These are phyloP conservation scores for Cephalopterus ornatus DNA, from an alignment of 2,113 vertebrate genomes.

Conservation along the genomic window DNA sequence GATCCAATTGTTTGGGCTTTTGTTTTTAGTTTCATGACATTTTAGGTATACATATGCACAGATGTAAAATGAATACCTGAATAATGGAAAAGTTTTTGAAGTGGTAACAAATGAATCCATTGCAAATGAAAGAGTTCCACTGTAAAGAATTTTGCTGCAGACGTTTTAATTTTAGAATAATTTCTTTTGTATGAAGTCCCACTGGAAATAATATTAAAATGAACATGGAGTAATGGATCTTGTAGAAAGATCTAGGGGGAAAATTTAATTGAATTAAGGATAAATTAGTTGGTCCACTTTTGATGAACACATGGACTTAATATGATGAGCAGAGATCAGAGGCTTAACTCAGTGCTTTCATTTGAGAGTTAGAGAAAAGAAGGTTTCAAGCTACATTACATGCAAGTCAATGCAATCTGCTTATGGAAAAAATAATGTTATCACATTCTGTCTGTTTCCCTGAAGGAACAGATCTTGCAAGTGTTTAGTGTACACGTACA, in stretches of 20 bases:
- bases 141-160: background rate
- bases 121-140: background rate
- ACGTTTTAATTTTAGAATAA: background rate
- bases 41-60: background rate
- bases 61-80: background rate
- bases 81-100: background rate
- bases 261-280: conserved; percentile 1
- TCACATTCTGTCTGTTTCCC: background rate
- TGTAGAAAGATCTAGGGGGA: background rate
- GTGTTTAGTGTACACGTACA: background rate
- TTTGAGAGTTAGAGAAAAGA: background rate
- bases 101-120: background rate
- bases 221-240: background rate
- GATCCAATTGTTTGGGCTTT: background rate
- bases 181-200: background rate
- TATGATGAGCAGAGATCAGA: conserved; percentile 1
- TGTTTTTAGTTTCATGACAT: background rate
- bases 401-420: background rate
- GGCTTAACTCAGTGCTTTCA: background rate
- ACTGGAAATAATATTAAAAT: background rate
- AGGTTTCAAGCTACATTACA: background rate
- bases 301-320: background rate
- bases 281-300: background rate
- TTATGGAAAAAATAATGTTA: background rate
- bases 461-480: background rate